These are phyloP conservation scores for Steinernema carpocapsae DNA, from an alignment of 2,888 invertebrate species.

Conservation along the genomic window DNA sequence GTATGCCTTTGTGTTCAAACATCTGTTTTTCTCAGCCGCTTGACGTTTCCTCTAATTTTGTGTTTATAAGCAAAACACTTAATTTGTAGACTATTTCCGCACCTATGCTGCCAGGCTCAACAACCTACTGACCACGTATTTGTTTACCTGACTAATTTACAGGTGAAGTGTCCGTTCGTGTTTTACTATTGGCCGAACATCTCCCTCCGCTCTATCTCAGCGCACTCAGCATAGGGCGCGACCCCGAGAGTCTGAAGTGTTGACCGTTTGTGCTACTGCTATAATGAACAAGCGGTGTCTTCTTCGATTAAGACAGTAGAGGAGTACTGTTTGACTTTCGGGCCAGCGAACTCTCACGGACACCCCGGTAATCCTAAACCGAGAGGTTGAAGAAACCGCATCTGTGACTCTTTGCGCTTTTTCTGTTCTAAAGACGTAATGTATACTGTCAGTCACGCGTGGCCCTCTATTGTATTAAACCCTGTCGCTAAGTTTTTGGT, in stretches of 20 bases:
- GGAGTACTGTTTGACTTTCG: constrained; percentile 25
- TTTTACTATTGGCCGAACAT: constrained; percentile 24
- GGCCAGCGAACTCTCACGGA: not conserved
- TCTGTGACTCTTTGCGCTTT: constrained; percentile 12
- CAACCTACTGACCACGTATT: not conserved
- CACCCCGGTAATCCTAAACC: constrained; percentile 23
- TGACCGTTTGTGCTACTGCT: not conserved
- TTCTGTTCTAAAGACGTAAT: not conserved
- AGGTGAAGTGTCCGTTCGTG: constrained; percentile 33
- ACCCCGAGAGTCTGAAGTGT: not conserved
- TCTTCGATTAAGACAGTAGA: not conserved
- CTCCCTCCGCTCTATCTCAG: not conserved
- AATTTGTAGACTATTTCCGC: too few species aligned
- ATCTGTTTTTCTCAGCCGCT: too few species aligned
- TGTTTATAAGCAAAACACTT: too few species aligned
- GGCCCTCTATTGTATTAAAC: not conserved
- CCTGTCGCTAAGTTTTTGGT: not conserved
- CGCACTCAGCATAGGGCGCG: not conserved
- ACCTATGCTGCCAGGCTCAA: too few species aligned
- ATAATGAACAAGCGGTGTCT: not conserved
- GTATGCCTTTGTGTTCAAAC: too few species aligned
- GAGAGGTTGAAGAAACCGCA: not conserved
- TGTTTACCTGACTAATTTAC: constrained; percentile 31
- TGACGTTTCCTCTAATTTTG: too few species aligned
- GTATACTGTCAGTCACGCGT: not conserved